Conservation (phyloP, 2,888 invertebrate species). For the Aporophyla lueneburgensis region DNA sequence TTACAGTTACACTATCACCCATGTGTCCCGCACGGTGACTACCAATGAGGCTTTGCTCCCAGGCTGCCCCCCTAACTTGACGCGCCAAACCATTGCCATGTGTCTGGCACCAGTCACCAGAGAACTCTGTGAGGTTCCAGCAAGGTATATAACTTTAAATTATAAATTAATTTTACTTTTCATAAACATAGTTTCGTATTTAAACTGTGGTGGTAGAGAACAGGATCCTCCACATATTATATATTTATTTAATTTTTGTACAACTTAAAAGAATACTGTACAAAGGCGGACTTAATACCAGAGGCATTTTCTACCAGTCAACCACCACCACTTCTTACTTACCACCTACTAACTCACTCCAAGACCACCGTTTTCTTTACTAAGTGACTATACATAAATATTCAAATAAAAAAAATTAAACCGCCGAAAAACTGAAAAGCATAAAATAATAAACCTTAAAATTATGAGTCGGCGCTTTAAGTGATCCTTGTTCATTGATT, state of each 20-base stretch:
- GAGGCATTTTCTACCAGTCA: too few relatives aligned
- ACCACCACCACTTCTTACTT: too few relatives aligned
- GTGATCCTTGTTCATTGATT: too few relatives aligned
- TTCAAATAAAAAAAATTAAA: background rate
- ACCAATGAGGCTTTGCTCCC: constrained; percentile 86
- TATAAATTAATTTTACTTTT: background rate
- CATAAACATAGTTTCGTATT: background rate
- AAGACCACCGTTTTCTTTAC: background rate
- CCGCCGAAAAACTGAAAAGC: too few relatives aligned
- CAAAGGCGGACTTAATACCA: too few relatives aligned
- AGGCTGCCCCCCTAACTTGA: constrained; percentile 83
- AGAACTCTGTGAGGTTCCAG: constrained; percentile 80
- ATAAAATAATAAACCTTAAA: too few relatives aligned
- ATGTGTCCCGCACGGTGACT: constrained; percentile 73
- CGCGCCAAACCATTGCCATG: constrained; percentile 86
- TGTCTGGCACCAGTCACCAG: constrained; percentile 86
- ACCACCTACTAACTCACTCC: background rate
- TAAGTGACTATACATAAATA: background rate
- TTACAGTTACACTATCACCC: constrained; percentile 77
- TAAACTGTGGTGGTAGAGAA: background rate
- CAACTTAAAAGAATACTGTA: too few relatives aligned
- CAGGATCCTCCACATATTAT: background rate
- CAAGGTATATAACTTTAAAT: constrained; percentile 70
- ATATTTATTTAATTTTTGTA: background rate
- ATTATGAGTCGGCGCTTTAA: too few relatives aligned